Percentiles rank a stretch among this genome's conserved stretches.
Evolutionary conservation across 35 echinoderm and acorn worm species (phyloP).

Genomic region (Lytechinus variegatus): DNA sequence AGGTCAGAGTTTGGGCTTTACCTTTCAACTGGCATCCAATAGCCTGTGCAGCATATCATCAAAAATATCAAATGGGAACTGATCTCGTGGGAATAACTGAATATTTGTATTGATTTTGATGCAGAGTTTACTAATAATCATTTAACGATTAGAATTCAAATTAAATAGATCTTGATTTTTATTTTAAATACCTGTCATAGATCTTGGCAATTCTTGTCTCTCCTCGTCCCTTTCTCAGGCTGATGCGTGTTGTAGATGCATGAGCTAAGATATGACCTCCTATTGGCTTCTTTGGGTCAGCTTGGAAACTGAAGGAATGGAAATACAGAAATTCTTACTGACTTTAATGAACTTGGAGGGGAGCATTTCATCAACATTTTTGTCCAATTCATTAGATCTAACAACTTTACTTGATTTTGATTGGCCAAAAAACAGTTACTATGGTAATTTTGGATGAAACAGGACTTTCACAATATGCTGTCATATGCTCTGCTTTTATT

Average conservation of each 20-base stretch:
- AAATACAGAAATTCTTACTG: too few species aligned
- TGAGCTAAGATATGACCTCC: conserved; percentile 97
- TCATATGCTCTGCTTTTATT: too few species aligned
- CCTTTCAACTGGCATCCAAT: background rate
- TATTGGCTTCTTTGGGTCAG: conserved; percentile 99
- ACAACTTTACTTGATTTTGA: too few species aligned
- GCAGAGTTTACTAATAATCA: background rate
- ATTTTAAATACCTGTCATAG: conserved; percentile 79
- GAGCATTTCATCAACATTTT: too few species aligned
- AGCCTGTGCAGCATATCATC: background rate
- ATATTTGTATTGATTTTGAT: background rate
- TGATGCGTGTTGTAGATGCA: conserved; percentile 93
- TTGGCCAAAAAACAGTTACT: too few species aligned
- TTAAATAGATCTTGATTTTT: background rate
- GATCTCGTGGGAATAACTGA: background rate
- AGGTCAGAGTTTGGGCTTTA: too few species aligned
- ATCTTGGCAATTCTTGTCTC: conserved; percentile 96
- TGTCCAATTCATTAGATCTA: too few species aligned
- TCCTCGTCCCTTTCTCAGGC: conserved; percentile 93
- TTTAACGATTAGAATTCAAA: background rate
- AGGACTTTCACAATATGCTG: too few species aligned
- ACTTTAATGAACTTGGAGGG: too few species aligned
- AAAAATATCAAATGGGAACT: background rate
- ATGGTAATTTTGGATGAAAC: too few species aligned
- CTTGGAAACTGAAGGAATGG: conserved; percentile 76